These are phyloP conservation scores for Hypotaenidia okinawae DNA, from an alignment of 2,797 vertebrate genomes.

Conservation along the genomic window DNA sequence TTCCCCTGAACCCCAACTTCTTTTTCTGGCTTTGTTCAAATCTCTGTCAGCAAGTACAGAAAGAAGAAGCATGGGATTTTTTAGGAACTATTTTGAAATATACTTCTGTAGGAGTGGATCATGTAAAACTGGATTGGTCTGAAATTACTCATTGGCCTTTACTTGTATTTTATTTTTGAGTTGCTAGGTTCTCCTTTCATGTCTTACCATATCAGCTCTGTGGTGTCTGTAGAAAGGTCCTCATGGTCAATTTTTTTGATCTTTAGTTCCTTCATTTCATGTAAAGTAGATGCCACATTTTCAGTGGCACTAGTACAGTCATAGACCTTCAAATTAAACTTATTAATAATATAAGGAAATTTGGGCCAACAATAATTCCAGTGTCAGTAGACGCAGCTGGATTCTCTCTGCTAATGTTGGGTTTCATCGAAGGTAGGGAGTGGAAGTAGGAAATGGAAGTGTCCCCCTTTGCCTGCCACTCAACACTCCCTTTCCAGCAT, in stretches of 20 bases:
- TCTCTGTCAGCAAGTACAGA: not conserved
- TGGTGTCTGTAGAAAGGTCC: constrained; percentile 34
- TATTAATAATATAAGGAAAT: not conserved
- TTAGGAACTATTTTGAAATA: not conserved
- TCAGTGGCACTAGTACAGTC: not conserved
- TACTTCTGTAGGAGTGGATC: not conserved
- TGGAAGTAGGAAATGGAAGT: not conserved
- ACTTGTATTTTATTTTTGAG: not conserved
- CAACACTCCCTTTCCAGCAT: not conserved
- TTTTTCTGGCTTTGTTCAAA: not conserved
- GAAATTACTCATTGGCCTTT: constrained; percentile 30
- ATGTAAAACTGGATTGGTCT: not conserved
- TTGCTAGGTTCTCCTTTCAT: constrained; percentile 45
- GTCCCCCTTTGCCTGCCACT: not conserved
- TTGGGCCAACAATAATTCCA: not conserved
- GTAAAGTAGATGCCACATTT: not conserved
- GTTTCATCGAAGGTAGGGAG: not conserved
- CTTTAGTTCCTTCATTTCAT: constrained; percentile 5
- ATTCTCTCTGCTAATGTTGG: not conserved
- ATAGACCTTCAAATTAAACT: not conserved
- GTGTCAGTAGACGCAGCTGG: not conserved
- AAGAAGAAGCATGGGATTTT: not conserved
- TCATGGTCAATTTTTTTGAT: not conserved
- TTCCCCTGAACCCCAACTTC: not conserved
- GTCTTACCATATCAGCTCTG: constrained; percentile 29